Base-by-base conservation (phyloP, 2,888 invertebrate genomes). In the Agapostemon virescens region DNA sequence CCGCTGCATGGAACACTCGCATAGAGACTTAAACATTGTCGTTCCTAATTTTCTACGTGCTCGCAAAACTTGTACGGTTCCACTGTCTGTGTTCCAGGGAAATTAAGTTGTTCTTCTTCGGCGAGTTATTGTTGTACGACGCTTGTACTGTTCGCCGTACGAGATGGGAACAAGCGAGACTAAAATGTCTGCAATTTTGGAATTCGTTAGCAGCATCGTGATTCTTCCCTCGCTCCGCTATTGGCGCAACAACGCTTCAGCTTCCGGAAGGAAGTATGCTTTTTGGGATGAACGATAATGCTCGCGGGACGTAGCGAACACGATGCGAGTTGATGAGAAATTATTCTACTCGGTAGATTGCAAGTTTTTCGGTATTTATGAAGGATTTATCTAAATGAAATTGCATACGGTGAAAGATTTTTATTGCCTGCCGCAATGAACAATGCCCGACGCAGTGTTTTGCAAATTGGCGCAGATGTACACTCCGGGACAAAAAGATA, bases 41-140 rank as follows among this genome's bases (percentile, higher is more conserved):
- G 23, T 33, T 11, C 58, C 55, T 58, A 42, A 75, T 63, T 52
- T 45, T 45, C 63, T 33, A 64, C 33, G 40, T 63, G 40, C 66
- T 40, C 6, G 1, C 55, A 6, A 15, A 26, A 1, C 55, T 55
- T 20, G n/a, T n/a, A n/a, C 49, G 26, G 9, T 26, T 2, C 26
- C 17, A 20, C 67, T n/a, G n/a, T 20, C 42, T n/a, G 40, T 23
- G 61, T 52, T n/a, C 7, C 17, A 20, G 30, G n/a, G 20, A 71
- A 75, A 75, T 75, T 52, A 71, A 40, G 42, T 64, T 33, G 52
- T 49, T 52, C 15, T 20, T 30, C 45, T 23, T n/a, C 15, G 42
- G 6, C 13, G 23, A 20, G n/a, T 33, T 36, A 33, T n/a, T 33
- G 61, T n/a, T n/a, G 11, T 20, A 11, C 0, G n/a, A 33, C 20